Base-by-base conservation (phyloP, 2,797 vertebrate species). In the Cottoperca gobio region DNA sequence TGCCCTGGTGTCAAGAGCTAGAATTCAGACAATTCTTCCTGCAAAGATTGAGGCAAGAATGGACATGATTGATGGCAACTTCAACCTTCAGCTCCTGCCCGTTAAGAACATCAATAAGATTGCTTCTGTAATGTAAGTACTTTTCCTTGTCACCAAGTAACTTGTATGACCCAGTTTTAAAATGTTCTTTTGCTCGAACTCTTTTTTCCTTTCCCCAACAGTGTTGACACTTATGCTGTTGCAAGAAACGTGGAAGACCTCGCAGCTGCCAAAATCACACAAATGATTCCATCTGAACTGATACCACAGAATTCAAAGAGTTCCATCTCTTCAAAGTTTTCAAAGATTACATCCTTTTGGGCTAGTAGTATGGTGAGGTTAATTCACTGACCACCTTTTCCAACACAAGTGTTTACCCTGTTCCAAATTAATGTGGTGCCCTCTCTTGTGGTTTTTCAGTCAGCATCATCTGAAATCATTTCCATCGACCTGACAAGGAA, bases 161-260 rank as follows among this genome's bases (percentile, higher is more conserved):
- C 8, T 55, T 33, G 0, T 35, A 26, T 40, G 0, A 68, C 8
- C 10, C 3, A 49, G 4, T 42, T 52, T 69, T 45, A 1, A 60
- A 26, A 63, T 24, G 2, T 35, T 16, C 14, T 50, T 57, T 59
- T 45, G 8, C 52, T 37, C 11, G 35, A 65, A 57, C 23, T 16
- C 4, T 21, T 3, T 64, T 26, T 46, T 43, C 39, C n/a, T 73
- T 57, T 48, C 13, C 83, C 54, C 60, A 84, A 91, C 81, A 97
- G 96, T 4, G 84, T 94, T 58, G 94, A 96, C 6, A 95, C 95
- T 16, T 81, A 92, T 83, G 96, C 94, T 74, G 63, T 98, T 46
- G 91, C 93, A 83, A 96, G 96, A 91, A 95, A 96, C 83, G 81
- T 93, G 55, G 96, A 94, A 86, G 93, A 97, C 45, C 82, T 94